Base-by-base conservation (phyloP, 2,888 invertebrate genomes). In the Byasa hedistus region DNA sequence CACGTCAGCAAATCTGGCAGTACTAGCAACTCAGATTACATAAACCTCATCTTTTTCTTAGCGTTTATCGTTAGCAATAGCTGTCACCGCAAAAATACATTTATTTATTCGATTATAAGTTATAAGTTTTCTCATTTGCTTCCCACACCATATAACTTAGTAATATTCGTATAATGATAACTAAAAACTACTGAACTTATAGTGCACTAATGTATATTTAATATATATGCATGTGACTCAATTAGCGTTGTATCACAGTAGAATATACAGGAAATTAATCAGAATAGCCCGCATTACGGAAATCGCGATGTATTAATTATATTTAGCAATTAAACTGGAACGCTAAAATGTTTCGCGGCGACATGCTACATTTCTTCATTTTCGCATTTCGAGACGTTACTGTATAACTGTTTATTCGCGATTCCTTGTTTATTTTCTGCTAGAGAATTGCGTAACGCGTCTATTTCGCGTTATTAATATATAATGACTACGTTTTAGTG, bases 271-370 rank as follows among this genome's bases (percentile, higher is more conserved):
- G 57, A 57, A 36, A 57, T 61, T 61, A 57, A 66, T 57, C 57
- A 22, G 64, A 58, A 61, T 23, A 56, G 23, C 24, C 79, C 24
- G 77, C 79, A 82, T 81, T 76, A 72, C 76, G 67, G 73, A 73
- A 73, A 71, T 74, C 77, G 77, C 75, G 75, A 85, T 78, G 71
- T 79, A 86, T 89, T 89, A 88, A 90, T 89, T 87, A 89, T 87
- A 86, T 88, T 85, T 82, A 83, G 88, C 87, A 87, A 90, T 90
- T 88, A 88, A 85, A 88, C 80, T 70, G 80, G 78, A 78, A 83
- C 81, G 84, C 87, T 84, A 83, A 84, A 86, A 86, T 85, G 84
- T 82, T 79, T 80, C 83, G 80, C 83, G 85, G 83, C 85, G 84
- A 86, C 79, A 85, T 83, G 86, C 75, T 66, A 80, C 83, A 82